phyloP scores from a whole-genome alignment of 2,797 vertebrate species.

The Melanotaenia trifasciata region DNA sequence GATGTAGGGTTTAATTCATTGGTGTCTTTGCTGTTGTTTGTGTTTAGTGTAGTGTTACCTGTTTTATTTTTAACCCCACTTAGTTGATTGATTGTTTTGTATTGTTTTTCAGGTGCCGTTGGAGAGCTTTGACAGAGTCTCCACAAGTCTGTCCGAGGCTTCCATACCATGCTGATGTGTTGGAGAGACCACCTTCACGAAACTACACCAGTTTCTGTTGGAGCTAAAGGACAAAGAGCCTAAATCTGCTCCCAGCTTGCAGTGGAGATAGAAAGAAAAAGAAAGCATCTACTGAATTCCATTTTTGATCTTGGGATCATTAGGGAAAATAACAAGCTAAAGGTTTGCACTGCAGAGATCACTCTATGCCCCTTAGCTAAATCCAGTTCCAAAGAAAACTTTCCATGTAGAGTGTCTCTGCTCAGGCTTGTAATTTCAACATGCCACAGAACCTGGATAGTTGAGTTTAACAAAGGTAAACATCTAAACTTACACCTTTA shows the following conservation, averaged over 20 bases:
- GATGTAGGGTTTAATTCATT: not conserved
- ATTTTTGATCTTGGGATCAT: constrained; percentile 49
- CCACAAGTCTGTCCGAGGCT: constrained; percentile 33
- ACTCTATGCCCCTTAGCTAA: constrained; percentile 24
- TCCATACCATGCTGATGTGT: constrained; percentile 36
- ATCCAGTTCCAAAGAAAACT: constrained; percentile 42
- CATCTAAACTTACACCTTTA: constrained; percentile 8
- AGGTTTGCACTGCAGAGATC: constrained; percentile 62
- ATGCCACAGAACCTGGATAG: constrained; percentile 58
- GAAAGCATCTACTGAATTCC: constrained; percentile 40
- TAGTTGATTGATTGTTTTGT: constrained; percentile 27
- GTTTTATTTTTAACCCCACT: constrained; percentile 1
- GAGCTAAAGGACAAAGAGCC: constrained; percentile 56
- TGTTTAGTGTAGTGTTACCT: not conserved
- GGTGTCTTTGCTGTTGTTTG: not conserved
- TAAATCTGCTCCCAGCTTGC: constrained; percentile 30
- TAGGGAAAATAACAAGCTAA: constrained; percentile 59
- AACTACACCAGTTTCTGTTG: constrained; percentile 23
- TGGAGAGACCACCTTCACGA: constrained; percentile 31
- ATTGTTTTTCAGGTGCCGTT: constrained; percentile 69
- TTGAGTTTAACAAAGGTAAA: constrained; percentile 68
- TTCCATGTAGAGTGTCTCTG: constrained; percentile 34
- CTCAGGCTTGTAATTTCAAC: constrained; percentile 41
- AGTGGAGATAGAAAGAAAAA: constrained; percentile 30
- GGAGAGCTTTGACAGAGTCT: constrained; percentile 38